Evolutionary conservation across 2,797 vertebrate genomes (phyloP).

Genomic region (Ceyx erithaca): DNA sequence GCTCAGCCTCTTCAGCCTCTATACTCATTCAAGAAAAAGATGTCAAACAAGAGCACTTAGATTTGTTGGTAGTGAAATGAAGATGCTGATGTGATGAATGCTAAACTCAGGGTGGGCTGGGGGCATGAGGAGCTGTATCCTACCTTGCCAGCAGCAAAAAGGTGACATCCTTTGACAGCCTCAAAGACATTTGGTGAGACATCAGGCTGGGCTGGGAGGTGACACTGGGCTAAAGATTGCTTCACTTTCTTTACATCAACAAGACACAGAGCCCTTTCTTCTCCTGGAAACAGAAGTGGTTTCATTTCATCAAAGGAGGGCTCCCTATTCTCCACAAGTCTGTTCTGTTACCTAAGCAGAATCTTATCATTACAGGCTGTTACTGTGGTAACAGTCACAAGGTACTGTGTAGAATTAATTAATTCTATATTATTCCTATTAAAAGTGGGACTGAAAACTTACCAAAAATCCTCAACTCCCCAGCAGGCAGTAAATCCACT

Average conservation of each 20-base stretch:
- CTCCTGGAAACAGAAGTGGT: conserved; percentile 79
- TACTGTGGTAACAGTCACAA: conserved; percentile 47
- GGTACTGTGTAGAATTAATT: background rate
- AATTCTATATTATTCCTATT: background rate
- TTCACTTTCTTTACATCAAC: conserved; percentile 97
- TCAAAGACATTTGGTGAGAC: conserved; percentile 92
- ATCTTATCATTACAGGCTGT: conserved; percentile 23
- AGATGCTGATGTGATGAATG: background rate
- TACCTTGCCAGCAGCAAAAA: conserved; percentile 96
- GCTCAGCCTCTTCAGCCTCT: no score
- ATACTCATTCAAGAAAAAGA: background rate
- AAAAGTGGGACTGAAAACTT: conserved; percentile 3
- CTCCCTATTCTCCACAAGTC: background rate
- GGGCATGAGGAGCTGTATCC: background rate
- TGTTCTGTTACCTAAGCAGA: conserved; percentile 45
- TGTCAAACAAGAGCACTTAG: background rate
- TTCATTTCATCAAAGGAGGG: conserved; percentile 3
- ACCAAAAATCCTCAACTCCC: background rate
- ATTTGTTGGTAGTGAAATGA: background rate
- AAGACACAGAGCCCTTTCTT: conserved; percentile 93
- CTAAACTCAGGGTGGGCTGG: background rate
- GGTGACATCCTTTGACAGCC: conserved; percentile 96
- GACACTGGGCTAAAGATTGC: conserved; percentile 94
- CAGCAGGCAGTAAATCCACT: background rate
- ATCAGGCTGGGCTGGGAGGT: conserved; percentile 94